Evolutionary conservation across 2,113 vertebrate genomes (phyloP).

Genomic region (Daubentonia madagascariensis): DNA sequence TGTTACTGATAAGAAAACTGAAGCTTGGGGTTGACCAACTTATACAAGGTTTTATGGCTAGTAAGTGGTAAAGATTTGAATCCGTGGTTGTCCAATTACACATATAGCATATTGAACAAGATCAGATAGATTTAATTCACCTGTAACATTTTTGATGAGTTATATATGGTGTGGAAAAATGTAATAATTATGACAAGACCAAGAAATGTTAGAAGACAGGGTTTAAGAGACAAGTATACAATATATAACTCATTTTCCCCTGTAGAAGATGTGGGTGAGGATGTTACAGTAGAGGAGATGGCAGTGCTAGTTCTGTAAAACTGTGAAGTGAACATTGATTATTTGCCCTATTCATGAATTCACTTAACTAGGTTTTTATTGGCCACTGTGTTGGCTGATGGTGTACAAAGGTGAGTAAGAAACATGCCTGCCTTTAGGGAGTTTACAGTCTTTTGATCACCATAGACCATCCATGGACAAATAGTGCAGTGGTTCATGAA

Average conservation of each 20-base stretch:
- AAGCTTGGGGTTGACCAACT: background rate
- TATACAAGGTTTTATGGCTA: background rate
- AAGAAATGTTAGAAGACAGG: background rate
- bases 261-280: background rate
- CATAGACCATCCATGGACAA: background rate
- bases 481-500: background rate
- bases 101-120: background rate
- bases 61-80: background rate
- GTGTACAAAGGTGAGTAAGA: background rate
- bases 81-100: background rate
- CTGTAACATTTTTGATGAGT: background rate
- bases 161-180: background rate
- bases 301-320: background rate
- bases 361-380: background rate
- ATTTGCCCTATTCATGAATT: background rate
- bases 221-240: background rate
- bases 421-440: background rate
- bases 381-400: background rate
- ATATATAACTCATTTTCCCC: background rate
- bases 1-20: constrained; percentile 12
- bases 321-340: background rate
- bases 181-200: background rate
- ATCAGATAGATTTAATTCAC: constrained; percentile 3
- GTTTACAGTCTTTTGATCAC: background rate
- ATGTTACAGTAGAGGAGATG: background rate